A percentile compares a stretch with the other conserved stretches of the same genome.
phyloP scores from a whole-genome alignment of 92 coral and sea anemone species.

The Actinostola sp. region DNA sequence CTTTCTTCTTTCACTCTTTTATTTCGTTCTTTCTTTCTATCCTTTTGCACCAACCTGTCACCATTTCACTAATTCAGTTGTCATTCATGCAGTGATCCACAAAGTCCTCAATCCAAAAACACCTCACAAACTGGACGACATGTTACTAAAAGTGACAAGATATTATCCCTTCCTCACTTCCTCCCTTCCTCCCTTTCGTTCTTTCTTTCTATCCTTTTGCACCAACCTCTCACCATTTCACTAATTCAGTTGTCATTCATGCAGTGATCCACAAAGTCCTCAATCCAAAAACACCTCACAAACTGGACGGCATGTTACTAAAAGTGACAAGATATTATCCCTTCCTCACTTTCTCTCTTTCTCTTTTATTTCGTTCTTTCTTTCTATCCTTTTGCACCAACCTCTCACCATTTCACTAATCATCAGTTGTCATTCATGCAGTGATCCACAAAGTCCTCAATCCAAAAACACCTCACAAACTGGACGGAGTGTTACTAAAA shows the following conservation, averaged over 20 bases:
- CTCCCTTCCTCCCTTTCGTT: neutral
- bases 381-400: neutral
- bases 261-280: too few relatives aligned
- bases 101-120: too few relatives aligned
- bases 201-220: neutral
- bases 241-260: neutral
- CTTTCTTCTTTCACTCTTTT: neutral
- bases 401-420: neutral
- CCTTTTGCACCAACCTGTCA: neutral
- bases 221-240: neutral
- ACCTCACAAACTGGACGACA: too few relatives aligned
- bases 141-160: too few relatives aligned
- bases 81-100: neutral
- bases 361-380: neutral
- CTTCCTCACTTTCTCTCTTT: neutral
- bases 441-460: constrained; percentile 38
- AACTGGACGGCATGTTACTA: too few relatives aligned
- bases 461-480: constrained; percentile 9
- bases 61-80: neutral
- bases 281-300: too few relatives aligned
- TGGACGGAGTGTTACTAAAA: constrained; percentile 42
- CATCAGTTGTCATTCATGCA: neutral
- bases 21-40: neutral
- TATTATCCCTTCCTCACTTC: neutral
- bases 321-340: too few relatives aligned